Evolutionary conservation across 2,888 invertebrate genomes (phyloP).

Genomic region (Orchestes rusci): DNA sequence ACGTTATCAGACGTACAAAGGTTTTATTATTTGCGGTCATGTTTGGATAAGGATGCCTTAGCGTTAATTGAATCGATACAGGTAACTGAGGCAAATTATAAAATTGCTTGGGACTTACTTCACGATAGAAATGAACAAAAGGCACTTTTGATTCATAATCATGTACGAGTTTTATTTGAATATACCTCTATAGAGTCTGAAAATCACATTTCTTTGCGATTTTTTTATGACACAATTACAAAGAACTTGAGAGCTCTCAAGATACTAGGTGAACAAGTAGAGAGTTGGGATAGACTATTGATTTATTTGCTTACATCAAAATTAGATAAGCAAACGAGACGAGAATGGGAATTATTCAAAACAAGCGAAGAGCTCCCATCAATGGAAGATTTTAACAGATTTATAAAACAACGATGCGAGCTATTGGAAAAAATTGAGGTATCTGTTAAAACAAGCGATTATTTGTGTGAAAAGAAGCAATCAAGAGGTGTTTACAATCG

Average conservation of each 20-base stretch:
- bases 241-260: slow-evolving; percentile 19
- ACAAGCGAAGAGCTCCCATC: slow-evolving; percentile 3
- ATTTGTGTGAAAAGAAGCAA: not conserved
- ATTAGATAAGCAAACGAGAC: slow-evolving; percentile 8
- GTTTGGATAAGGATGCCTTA: not conserved
- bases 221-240: slow-evolving; percentile 14
- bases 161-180: not conserved
- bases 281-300: slow-evolving; percentile 17
- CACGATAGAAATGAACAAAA: slow-evolving; percentile 2
- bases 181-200: slow-evolving; percentile 3
- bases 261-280: slow-evolving; percentile 10
- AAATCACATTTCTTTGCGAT: slow-evolving; percentile 13
- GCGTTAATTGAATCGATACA: not conserved
- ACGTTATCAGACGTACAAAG: no score
- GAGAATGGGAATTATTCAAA: slow-evolving; percentile 16
- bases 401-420: slow-evolving; percentile 17
- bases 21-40: slow-evolving; percentile 4
- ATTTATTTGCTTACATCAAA: slow-evolving; percentile 16
- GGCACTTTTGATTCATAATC: not conserved
- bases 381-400: slow-evolving; percentile 15
- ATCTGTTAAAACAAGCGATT: slow-evolving; percentile 1
- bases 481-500: not conserved
- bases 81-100: slow-evolving; percentile 1
- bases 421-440: slow-evolving; percentile 18
- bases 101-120: slow-evolving; percentile 1